These are phyloP conservation scores for Octopus sinensis DNA, from an alignment of 1,140 invertebrate species.

Conservation along the genomic window DNA sequence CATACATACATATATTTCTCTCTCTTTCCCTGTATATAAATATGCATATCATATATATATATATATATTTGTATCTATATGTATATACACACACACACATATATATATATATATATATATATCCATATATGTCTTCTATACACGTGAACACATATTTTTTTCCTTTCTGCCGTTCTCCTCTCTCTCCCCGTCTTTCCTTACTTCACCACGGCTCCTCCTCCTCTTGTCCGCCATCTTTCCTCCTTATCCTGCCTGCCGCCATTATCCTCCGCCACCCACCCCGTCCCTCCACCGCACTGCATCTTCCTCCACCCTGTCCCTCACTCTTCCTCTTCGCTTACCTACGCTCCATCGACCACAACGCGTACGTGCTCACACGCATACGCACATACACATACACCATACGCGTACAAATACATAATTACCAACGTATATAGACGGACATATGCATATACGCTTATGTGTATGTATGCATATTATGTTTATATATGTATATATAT, in stretches of 20 bases:
- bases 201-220: not conserved
- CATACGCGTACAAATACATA: not conserved
- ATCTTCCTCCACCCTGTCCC: not conserved
- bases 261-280: not conserved
- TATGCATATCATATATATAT: too few relatives aligned
- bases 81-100: too few relatives aligned
- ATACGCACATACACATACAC: not conserved
- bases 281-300: not conserved
- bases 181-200: not conserved
- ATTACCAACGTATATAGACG: not conserved
- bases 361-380: not conserved
- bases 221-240: not conserved
- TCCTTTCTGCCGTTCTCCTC: not conserved
- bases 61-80: too few relatives aligned
- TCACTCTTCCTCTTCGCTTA: not conserved
- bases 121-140: not conserved
- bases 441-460: not conserved
- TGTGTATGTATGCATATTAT: not conserved
- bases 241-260: not conserved
- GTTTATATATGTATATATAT: not conserved
- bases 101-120: too few relatives aligned
- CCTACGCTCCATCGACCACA: not conserved
- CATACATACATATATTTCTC: too few relatives aligned
- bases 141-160: not conserved
- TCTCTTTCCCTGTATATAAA: too few relatives aligned